Percentiles rank a stretch among this genome's conserved stretches.
Conservation (phyloP, 1,140 invertebrate genomes). For the Calephelis virginiensis region DNA sequence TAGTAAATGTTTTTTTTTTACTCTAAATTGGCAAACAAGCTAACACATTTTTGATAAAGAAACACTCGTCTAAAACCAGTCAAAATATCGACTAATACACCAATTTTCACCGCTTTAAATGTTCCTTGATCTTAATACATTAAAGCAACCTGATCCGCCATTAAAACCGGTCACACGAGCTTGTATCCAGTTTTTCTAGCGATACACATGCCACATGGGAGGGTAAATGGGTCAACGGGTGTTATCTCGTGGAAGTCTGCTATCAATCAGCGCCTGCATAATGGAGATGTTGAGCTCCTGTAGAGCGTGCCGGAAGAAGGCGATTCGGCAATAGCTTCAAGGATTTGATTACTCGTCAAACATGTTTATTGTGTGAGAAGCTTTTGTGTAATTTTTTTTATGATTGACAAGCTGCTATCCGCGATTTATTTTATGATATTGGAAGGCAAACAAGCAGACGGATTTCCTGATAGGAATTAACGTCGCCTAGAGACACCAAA, state of each 20-base stretch:
- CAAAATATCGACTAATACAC: background rate
- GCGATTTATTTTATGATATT: too few relatives aligned
- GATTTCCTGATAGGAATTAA: too few relatives aligned
- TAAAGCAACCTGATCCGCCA: constrained; percentile 7
- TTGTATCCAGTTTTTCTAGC: background rate
- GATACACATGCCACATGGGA: constrained; percentile 23
- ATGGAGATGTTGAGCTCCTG: constrained; percentile 61
- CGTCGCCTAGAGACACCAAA: too few relatives aligned
- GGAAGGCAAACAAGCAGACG: too few relatives aligned
- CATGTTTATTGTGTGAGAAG: constrained; percentile 2
- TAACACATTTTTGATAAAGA: too few relatives aligned
- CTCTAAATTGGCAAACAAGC: too few relatives aligned
- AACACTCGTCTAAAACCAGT: background rate
- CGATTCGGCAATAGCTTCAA: constrained; percentile 39
- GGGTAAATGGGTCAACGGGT: constrained; percentile 46
- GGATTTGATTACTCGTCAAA: constrained; percentile 28
- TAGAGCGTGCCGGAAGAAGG: constrained; percentile 50
- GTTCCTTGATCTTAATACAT: constrained; percentile 1
- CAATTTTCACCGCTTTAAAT: background rate
- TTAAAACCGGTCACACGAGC: constrained; percentile 6
- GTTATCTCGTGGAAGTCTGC: constrained; percentile 59
- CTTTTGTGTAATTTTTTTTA: constrained; percentile 1
- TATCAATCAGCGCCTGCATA: constrained; percentile 68
- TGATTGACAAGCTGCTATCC: too few relatives aligned
- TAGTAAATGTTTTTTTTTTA: too few relatives aligned